phyloP scores from a whole-genome alignment of 2,797 vertebrate species.

The Myiothlypis chrysogaster region DNA sequence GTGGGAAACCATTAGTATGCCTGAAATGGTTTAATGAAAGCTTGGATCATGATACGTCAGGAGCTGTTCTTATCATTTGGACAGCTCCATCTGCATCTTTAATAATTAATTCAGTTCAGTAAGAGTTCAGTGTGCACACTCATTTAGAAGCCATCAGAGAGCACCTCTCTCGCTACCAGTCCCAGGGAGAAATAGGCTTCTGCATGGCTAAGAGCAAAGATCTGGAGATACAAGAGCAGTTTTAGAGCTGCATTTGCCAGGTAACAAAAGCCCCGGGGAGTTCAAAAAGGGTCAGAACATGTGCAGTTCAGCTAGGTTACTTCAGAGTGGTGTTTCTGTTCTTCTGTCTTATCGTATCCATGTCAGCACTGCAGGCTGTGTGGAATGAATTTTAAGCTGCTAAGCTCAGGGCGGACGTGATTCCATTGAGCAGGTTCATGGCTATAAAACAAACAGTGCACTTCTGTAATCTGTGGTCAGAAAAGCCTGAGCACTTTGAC shows the following conservation, averaged over 20 bases:
- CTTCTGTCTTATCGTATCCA: slow-evolving; percentile 96
- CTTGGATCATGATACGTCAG: slow-evolving; percentile 96
- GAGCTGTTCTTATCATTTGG: slow-evolving; percentile 94
- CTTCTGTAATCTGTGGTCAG: slow-evolving; percentile 63
- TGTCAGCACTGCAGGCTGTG: slow-evolving; percentile 91
- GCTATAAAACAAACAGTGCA: slow-evolving; percentile 72
- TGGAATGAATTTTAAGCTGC: slow-evolving; percentile 84
- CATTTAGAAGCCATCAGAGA: slow-evolving; percentile 86
- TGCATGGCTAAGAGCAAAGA: slow-evolving; percentile 91
- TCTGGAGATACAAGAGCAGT: slow-evolving; percentile 83
- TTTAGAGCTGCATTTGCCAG: slow-evolving; percentile 81
- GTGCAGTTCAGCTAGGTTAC: slow-evolving; percentile 87
- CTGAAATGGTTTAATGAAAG: slow-evolving; percentile 94
- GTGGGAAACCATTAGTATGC: slow-evolving; percentile 92
- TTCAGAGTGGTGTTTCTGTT: slow-evolving; percentile 88
- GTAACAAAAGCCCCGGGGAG: slow-evolving; percentile 86
- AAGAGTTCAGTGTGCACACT: slow-evolving; percentile 91
- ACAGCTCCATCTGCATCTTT: slow-evolving; percentile 99
- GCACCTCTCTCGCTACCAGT: slow-evolving; percentile 75
- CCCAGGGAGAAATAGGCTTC: slow-evolving; percentile 88
- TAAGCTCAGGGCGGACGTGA: slow-evolving; percentile 77
- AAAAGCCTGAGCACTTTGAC: not conserved
- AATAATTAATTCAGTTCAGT: slow-evolving; percentile 99
- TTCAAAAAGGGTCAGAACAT: slow-evolving; percentile 87
- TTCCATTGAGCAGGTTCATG: slow-evolving; percentile 81